phyloP scores from a whole-genome alignment of 2,888 invertebrate species.

The Torymus aiolomorphi region DNA sequence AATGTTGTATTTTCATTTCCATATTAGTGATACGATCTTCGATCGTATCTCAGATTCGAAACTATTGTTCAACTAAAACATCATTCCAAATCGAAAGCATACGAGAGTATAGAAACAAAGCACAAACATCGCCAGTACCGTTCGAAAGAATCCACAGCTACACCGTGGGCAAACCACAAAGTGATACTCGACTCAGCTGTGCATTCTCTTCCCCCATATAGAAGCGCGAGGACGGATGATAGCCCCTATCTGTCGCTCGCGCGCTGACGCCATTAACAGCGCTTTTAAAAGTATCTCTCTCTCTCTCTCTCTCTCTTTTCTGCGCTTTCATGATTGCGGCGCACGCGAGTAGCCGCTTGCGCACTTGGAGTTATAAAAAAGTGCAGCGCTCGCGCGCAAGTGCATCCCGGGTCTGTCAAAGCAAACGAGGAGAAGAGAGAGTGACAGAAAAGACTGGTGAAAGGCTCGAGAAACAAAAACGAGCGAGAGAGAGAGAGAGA shows the following conservation, averaged over 20 bases:
- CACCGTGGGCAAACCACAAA: neutral
- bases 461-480: too few relatives aligned
- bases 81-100: conserved; percentile 75
- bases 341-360: conserved; percentile 1
- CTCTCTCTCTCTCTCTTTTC: conserved; percentile 27
- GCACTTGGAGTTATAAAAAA: conserved; percentile 17
- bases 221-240: neutral
- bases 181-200: conserved; percentile 16
- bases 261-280: conserved; percentile 69
- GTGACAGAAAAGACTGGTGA: neutral
- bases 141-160: too few relatives aligned
- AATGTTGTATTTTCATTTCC: too few relatives aligned
- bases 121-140: too few relatives aligned
- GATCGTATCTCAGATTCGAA: too few relatives aligned
- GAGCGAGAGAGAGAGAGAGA: neutral
- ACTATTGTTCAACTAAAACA: conserved; percentile 70
- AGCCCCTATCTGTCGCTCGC: conserved; percentile 60
- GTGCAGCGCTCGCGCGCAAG: conserved; percentile 12
- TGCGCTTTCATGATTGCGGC: conserved; percentile 14
- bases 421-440: neutral
- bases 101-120: too few relatives aligned
- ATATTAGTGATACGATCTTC: too few relatives aligned
- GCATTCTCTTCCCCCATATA: conserved; percentile 14
- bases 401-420: conserved; percentile 5
- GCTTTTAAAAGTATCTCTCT: conserved; percentile 60